Base-by-base conservation (phyloP, 2,888 invertebrate genomes). In the Carcina quercana region DNA sequence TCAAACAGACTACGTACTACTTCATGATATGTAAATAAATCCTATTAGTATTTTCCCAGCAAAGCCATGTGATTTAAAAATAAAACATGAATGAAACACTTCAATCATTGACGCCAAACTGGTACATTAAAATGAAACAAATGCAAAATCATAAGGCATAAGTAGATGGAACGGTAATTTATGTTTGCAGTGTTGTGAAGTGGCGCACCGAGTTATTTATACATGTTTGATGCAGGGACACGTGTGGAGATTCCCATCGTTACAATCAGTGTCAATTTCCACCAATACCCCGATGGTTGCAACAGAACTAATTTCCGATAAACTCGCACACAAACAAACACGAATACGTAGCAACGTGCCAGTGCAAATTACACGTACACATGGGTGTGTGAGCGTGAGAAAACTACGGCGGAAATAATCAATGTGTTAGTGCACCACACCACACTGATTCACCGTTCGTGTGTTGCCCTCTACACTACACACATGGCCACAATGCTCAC, bases 261-360 rank as follows among this genome's bases (percentile, higher is more conserved):
- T 54, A 65, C 63, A 72, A 68, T 69, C 69, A 63, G 52, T 59
- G 72, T 74, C 74, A 74, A 76, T 79, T 70, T 68, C 68, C 60
- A 68, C 62, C 62, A 61, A 70, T 70, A 34, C 67, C 66, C 63
- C 54, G 64, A 71, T 67, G 66, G 50, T 57, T 53, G 58, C 61
- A 59, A 69, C 65, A 69, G 69, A 75, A 73, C 78, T 71, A 76
- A 78, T 78, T 79, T 73, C 70, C 75, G 73, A 79, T 80, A 70
- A 70, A 74, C 63, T 59, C 63, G 60, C 72, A 71, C 65, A 67
- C 61, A 58, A 44, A 55, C 44, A 42, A 45, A 47, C 41, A 40
- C 45, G 15, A 53, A 50, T 46, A 52, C 50, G 48, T 57, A 52
- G 50, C 59, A 58, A 68, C 59, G 51, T 60, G 47, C 52, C 58